A percentile compares a stretch with the other conserved stretches of the same genome.
Conservation (phyloP, 2,113 vertebrate species). For the Marmota flaviventris region DNA sequence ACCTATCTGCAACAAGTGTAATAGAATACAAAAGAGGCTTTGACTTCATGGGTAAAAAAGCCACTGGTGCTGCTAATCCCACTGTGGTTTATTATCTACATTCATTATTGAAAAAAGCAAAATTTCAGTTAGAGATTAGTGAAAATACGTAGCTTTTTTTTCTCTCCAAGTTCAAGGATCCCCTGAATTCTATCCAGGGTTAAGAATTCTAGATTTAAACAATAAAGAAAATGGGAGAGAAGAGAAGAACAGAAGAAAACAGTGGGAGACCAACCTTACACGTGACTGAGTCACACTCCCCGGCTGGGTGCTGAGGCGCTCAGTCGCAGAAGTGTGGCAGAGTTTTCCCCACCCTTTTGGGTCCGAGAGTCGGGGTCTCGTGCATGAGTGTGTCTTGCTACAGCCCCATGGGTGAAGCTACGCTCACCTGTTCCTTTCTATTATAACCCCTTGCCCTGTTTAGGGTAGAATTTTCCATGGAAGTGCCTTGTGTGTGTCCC, state of each 20-base stretch:
- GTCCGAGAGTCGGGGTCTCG: too few relatives aligned
- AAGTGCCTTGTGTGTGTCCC: too few relatives aligned
- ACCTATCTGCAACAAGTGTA: neutral
- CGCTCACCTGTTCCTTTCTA: too few relatives aligned
- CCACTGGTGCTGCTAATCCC: neutral
- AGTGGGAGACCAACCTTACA: too few relatives aligned
- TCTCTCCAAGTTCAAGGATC: neutral
- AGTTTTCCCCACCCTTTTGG: too few relatives aligned
- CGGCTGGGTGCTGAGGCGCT: too few relatives aligned
- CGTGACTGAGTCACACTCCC: too few relatives aligned
- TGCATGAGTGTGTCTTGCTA: too few relatives aligned
- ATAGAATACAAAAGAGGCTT: neutral
- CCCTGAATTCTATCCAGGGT: neutral
- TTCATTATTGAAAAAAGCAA: neutral
- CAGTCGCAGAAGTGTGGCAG: too few relatives aligned
- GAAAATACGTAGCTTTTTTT: neutral
- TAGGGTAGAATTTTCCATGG: too few relatives aligned
- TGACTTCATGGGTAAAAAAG: constrained; percentile 36
- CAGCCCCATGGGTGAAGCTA: too few relatives aligned
- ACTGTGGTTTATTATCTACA: neutral
- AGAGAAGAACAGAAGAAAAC: neutral
- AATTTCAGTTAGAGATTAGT: constrained; percentile 8
- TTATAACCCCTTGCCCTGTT: too few relatives aligned
- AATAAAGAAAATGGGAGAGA: constrained; percentile 27
- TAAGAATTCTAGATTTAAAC: neutral